Conservation (phyloP, 2,888 invertebrate species). For the Rhagium mordax region DNA sequence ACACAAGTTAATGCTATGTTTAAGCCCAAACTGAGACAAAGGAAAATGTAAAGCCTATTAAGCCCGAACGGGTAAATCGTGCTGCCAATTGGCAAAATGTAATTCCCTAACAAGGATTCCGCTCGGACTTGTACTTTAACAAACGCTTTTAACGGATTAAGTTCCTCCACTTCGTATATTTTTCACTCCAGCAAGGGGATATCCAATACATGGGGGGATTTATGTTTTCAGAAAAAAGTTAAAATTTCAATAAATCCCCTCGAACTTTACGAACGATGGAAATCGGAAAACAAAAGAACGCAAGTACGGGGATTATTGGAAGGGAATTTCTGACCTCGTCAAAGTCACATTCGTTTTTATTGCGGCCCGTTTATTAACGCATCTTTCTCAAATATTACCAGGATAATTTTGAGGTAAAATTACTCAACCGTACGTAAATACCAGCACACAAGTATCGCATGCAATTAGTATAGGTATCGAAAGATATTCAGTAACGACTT, state of each 20-base stretch:
- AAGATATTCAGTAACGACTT: too few species aligned
- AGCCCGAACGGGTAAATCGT: conserved; percentile 37
- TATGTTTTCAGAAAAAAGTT: not conserved
- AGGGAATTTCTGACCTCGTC: not conserved
- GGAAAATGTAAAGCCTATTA: conserved; percentile 46
- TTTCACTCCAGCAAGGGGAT: conserved; percentile 8
- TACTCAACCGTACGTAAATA: not conserved
- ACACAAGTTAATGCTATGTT: conserved; percentile 41
- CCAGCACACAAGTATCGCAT: not conserved
- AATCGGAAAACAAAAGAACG: not conserved
- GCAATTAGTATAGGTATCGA: not conserved
- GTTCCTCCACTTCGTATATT: conserved; percentile 8
- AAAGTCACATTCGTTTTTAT: too few species aligned
- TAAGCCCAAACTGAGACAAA: conserved; percentile 43
- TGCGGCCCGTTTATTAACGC: too few species aligned
- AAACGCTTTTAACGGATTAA: conserved; percentile 36
- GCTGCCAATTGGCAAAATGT: conserved; percentile 44
- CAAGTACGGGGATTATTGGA: not conserved
- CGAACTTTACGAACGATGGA: not conserved
- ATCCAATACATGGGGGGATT: not conserved
- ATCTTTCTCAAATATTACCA: not conserved
- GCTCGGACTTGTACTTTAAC: conserved; percentile 31
- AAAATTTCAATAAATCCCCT: not conserved
- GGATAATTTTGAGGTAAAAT: not conserved
- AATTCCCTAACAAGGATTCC: conserved; percentile 39